Percentiles rank a stretch among this genome's conserved stretches.
phyloP scores from a whole-genome alignment of 2,797 vertebrate genomes.

The Takifugu rubripes region DNA sequence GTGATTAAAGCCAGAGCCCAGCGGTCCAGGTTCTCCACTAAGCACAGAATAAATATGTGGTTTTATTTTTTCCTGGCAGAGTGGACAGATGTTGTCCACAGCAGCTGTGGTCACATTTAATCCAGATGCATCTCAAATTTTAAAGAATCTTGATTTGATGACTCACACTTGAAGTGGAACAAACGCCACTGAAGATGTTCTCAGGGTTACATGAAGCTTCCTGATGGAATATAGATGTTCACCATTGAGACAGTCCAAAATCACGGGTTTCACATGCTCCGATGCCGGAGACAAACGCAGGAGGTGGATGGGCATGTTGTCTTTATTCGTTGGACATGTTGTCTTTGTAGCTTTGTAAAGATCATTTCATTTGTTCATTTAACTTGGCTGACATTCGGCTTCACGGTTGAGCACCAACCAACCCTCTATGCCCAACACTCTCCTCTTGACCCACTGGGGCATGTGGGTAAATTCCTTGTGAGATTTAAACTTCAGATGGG shows the following conservation, averaged over 20 bases:
- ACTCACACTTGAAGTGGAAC: neutral
- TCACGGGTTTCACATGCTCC: too few species aligned
- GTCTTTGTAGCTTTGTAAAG: too few species aligned
- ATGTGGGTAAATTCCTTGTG: constrained; percentile 53
- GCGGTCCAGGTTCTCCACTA: constrained; percentile 33
- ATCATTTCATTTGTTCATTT: neutral
- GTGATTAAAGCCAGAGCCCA: constrained; percentile 45
- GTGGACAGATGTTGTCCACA: constrained; percentile 37
- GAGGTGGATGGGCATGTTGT: too few species aligned
- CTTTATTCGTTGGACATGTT: too few species aligned
- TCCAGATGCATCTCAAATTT: constrained; percentile 6
- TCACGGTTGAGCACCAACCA: neutral
- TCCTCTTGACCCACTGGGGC: constrained; percentile 16
- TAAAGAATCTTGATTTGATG: neutral
- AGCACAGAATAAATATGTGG: constrained; percentile 20
- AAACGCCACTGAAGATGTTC: too few species aligned
- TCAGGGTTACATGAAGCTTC: too few species aligned
- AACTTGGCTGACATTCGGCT: constrained; percentile 7
- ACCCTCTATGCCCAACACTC: neutral
- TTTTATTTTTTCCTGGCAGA: neutral
- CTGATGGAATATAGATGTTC: too few species aligned
- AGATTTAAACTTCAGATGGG: constrained; percentile 47
- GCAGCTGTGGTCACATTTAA: constrained; percentile 35
- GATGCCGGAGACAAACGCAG: too few species aligned
- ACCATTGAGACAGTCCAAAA: too few species aligned